Percentiles rank a stretch among this genome's conserved stretches.
Conservation (phyloP, 2,113 vertebrate genomes). For the Calyptommatus sinebrachiatus region DNA sequence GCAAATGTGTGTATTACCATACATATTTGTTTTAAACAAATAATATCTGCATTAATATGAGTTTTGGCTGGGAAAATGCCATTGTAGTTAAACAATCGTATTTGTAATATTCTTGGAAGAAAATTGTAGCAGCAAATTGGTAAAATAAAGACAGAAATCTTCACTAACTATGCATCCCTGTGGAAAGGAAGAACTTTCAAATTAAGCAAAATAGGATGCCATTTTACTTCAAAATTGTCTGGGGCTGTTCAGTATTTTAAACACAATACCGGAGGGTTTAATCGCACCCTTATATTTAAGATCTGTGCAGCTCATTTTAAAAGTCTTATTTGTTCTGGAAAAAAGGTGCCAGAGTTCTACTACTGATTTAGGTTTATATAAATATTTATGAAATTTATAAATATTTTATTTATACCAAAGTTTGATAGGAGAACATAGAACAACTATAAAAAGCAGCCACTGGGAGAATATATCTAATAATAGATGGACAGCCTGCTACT, state of each 20-base stretch:
- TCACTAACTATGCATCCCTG: background rate
- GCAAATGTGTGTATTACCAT: background rate
- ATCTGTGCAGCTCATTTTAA: background rate
- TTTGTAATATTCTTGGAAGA: background rate
- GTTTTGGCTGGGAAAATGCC: background rate
- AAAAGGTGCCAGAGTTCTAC: background rate
- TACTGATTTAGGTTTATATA: conserved; percentile 18
- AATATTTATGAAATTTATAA: conserved; percentile 30
- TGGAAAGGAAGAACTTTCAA: background rate
- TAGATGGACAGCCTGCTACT: conserved; percentile 23
- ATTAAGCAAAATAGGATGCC: background rate
- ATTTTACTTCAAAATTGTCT: background rate
- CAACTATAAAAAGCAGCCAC: conserved; percentile 18
- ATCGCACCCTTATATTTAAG: background rate
- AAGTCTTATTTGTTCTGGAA: background rate
- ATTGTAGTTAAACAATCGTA: background rate
- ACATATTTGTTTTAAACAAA: background rate
- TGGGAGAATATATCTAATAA: conserved; percentile 21
- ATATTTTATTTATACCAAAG: conserved; percentile 34
- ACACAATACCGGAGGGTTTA: background rate
- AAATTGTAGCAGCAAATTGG: background rate
- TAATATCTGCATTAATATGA: background rate
- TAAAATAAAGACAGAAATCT: conserved; percentile 5
- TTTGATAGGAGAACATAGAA: conserved; percentile 30
- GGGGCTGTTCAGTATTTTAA: background rate